Evolutionary conservation across 2,113 vertebrate genomes (phyloP), one percentile per base, ranked within the genome.

Genomic region (Taurulus bubalis): DNA sequence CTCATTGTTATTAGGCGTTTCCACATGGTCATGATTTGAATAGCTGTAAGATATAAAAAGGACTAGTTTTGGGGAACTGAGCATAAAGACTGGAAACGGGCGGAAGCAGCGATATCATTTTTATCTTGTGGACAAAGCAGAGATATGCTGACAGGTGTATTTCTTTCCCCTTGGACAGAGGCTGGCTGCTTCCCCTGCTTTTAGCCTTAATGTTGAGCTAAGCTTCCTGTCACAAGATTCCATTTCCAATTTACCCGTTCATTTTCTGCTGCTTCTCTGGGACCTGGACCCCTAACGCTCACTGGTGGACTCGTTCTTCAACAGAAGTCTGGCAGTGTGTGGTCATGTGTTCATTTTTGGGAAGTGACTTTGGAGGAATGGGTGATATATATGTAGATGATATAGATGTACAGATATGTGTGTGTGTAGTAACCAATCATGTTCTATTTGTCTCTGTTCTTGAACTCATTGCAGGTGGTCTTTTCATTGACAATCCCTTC

Each of bases 401-500:
- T 60, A 1, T 59, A 14, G n/a, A 12, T 49, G 47, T 18, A 49
- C 6, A 20, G 34, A 34, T n/a, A n/a, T 38, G 9, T 28, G 8
- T 22, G 22, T 28, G 11, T 58, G 55, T 58, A 58, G 45, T 83
- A 83, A 76, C 79, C 15, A 36, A 28, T 77, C 3, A 62, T 80
- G 71, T 49, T 63, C 26, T 77, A 49, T 59, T 53, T 84, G 53
- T 86, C 79, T 75, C 24, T 87, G 55, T 36, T 60, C 55, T 45
- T 93, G 93, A 80, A 96, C 95, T 94, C 95, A 90, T 96, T 96
- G 95, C 97, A 99, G 98, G 98, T 95, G 97, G 98, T 95, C 97
- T 98, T 96, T 99, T 99, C 96, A 99, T 99, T 95, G 97, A 98
- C 97, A 98, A 96, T 96, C 97, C 97, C 95, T 99, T 98, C 96